Conservation (phyloP, 2,888 invertebrate genomes). For the Catocala fraxini region DNA sequence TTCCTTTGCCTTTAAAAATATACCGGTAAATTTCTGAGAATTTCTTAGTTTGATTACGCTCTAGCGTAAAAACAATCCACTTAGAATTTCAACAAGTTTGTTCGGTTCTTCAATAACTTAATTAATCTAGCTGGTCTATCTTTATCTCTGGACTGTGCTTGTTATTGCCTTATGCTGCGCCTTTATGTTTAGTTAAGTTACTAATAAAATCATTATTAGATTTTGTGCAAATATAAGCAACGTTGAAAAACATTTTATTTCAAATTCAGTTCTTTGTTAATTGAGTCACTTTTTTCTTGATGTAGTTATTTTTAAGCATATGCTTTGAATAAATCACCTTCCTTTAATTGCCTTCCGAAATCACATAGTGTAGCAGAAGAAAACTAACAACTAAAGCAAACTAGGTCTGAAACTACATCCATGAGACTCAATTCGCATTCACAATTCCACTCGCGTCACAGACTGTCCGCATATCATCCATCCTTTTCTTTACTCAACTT, state of each 20-base stretch:
- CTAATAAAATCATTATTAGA: no score
- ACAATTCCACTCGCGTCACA: constrained; percentile 77
- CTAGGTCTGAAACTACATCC: constrained; percentile 58
- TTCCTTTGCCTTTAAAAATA: constrained; percentile 63
- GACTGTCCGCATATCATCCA: constrained; percentile 75
- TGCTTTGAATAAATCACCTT: no score
- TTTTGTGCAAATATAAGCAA: no score
- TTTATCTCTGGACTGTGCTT: constrained; percentile 36
- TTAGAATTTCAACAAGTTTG: constrained; percentile 66
- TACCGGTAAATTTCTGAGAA: constrained; percentile 52
- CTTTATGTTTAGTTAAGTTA: no score
- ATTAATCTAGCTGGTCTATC: constrained; percentile 67
- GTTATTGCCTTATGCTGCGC: constrained; percentile 9
- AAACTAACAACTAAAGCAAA: constrained; percentile 59
- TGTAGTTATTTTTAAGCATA: no score
- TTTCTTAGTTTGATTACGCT: constrained; percentile 72
- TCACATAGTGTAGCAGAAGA: constrained; percentile 24
- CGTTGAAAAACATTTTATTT: no score
- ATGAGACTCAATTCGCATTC: constrained; percentile 67
- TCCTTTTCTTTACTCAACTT: constrained; percentile 53
- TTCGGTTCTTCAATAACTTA: constrained; percentile 69
- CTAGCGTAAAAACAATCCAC: constrained; percentile 75
- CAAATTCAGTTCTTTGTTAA: no score
- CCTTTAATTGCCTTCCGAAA: no score
- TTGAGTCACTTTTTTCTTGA: no score